Conservation (phyloP, 2,113 vertebrate genomes). For the Chloebia gouldiae region DNA sequence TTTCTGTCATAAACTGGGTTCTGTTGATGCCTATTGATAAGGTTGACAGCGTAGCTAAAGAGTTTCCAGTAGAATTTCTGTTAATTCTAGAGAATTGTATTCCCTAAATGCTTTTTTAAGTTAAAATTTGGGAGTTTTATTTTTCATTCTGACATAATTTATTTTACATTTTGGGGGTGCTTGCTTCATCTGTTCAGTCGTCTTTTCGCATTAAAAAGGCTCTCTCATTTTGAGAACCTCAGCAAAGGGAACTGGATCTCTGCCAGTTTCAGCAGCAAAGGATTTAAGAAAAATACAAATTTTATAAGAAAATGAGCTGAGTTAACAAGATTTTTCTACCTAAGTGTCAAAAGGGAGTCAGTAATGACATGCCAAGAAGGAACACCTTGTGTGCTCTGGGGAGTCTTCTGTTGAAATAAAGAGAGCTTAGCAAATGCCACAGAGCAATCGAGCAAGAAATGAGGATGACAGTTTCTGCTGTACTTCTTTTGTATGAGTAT, state of each 20-base stretch:
- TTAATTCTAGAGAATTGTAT: background rate
- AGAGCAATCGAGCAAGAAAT: background rate
- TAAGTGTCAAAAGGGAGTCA: background rate
- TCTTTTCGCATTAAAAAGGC: background rate
- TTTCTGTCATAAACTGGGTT: background rate
- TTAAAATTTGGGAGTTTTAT: background rate
- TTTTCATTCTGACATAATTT: background rate
- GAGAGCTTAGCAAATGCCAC: background rate
- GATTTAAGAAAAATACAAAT: background rate
- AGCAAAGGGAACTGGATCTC: background rate
- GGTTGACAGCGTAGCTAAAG: background rate
- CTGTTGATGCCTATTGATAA: background rate
- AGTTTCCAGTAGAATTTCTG: background rate
- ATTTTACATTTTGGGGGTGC: background rate
- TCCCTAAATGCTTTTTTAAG: background rate
- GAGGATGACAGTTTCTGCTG: background rate
- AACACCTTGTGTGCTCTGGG: background rate
- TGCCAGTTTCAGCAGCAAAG: background rate
- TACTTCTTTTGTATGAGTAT: background rate
- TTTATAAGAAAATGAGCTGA: background rate
- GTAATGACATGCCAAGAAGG: background rate
- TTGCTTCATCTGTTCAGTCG: background rate
- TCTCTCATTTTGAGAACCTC: background rate
- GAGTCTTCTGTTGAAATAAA: background rate
- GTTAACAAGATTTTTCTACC: background rate